Evolutionary conservation across 2,113 vertebrate genomes (phyloP), one percentile per base, ranked within the genome.

Genomic region (Octodon degus): DNA sequence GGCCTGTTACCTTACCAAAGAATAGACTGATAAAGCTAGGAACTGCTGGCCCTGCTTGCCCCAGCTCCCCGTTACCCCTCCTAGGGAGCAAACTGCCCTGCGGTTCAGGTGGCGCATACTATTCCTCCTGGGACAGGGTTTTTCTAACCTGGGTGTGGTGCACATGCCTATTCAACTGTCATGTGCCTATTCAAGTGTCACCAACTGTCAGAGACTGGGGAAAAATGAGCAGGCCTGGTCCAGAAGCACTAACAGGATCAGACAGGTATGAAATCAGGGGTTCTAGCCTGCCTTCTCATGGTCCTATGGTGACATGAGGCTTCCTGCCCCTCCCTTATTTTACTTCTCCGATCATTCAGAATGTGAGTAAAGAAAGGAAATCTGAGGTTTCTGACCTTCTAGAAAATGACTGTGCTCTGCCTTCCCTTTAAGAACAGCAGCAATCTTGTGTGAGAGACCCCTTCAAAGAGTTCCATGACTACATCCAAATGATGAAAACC

Each of bases 361-460:
- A 79, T 22, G 19, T 60, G 34, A 1, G 17, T 20, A 32, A 65
- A 43, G 2, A 84, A 82, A 83, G 7, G 30, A n/a, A 16, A 62
- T 7, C 8, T 58, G 37, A 91, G 19, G 27, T 89, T 82, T 86
- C 32, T 50, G 20, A 89, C 32, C 17, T 83, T 88, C 83, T 92
- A 50, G 58, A 84, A 80, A 24, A 88, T 65, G 34, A 65, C 17
- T 50, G 40, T 82, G 9, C 62, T 94, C 90, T 86, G 37, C 7
- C 25, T 27, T 90, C 70, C 67, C 37, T 92, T 87, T 81, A 53
- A 92, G 94, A 93, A 58, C 24, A 7, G n/a, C 34, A 68, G 43
- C n/a, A 85, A 8, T 76, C 86, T 77, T 62, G 4, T 55, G 6
- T 47, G 43, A 83, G 20, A 76, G 25, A 20, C n/a, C 32, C 76